These are phyloP conservation scores for Cordilura impudica DNA, from an alignment of 2,888 invertebrate genomes.

Conservation along the genomic window DNA sequence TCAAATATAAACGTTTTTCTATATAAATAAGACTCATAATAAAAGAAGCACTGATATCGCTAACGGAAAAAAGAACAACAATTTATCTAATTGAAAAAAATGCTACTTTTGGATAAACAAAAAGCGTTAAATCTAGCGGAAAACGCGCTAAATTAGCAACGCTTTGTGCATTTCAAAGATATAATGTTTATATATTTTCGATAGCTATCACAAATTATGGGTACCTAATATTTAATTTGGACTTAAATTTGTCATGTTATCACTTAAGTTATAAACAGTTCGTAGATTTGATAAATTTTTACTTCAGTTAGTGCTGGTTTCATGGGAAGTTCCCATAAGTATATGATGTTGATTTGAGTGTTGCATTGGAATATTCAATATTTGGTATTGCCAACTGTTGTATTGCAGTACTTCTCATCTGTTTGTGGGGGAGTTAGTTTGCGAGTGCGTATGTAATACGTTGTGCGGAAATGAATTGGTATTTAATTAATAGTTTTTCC, in stretches of 20 bases:
- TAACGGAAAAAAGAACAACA: too few relatives aligned
- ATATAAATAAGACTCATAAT: too few relatives aligned
- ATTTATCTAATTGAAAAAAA: too few relatives aligned
- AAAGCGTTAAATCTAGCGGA: too few relatives aligned
- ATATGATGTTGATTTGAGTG: not conserved
- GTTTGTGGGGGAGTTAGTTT: slow-evolving; percentile 1
- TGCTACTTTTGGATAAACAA: too few relatives aligned
- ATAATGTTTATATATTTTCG: too few relatives aligned
- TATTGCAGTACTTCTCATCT: not conserved
- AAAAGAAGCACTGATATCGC: too few relatives aligned
- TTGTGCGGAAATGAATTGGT: slow-evolving; percentile 76
- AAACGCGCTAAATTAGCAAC: too few relatives aligned
- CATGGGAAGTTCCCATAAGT: not conserved
- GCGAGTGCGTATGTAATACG: slow-evolving; percentile 62
- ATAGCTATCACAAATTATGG: not conserved
- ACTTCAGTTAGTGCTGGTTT: too few relatives aligned
- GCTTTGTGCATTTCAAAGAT: too few relatives aligned
- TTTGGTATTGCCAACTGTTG: not conserved
- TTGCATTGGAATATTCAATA: not conserved
- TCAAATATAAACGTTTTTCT: too few relatives aligned
- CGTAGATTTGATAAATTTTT: not conserved
- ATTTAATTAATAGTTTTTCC: slow-evolving; percentile 78
- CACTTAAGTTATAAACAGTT: not conserved
- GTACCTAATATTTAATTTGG: not conserved
- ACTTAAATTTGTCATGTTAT: slow-evolving; percentile 7